Percentiles rank a stretch among this genome's conserved stretches.
Conservation (phyloP, 1,140 invertebrate genomes). For the Zaprionus africanus region DNA sequence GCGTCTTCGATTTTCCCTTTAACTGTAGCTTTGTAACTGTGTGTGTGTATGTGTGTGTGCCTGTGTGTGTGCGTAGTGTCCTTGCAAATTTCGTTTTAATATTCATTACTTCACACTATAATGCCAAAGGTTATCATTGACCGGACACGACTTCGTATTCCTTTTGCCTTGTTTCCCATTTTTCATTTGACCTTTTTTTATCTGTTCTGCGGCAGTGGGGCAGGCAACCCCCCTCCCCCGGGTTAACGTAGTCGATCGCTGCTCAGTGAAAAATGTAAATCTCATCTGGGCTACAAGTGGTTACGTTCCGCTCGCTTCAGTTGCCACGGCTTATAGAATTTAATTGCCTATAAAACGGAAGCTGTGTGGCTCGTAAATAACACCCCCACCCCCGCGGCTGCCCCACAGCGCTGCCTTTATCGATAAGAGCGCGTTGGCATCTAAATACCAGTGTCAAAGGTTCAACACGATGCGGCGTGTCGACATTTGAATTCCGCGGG, state of each 20-base stretch:
- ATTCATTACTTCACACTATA: slow-evolving; percentile 79
- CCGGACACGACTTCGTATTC: neutral
- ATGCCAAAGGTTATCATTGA: slow-evolving; percentile 51
- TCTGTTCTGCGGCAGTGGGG: neutral
- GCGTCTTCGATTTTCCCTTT: slow-evolving; percentile 50
- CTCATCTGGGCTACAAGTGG: slow-evolving; percentile 32
- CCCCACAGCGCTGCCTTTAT: slow-evolving; percentile 11
- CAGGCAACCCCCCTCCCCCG: too few relatives aligned
- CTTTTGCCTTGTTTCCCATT: slow-evolving; percentile 1
- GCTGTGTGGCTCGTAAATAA: slow-evolving; percentile 65
- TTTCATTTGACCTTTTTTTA: slow-evolving; percentile 38
- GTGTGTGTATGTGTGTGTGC: neutral
- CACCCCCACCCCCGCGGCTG: neutral
- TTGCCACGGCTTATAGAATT: slow-evolving; percentile 78
- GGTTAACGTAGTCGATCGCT: slow-evolving; percentile 6
- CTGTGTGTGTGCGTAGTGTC: slow-evolving; percentile 21
- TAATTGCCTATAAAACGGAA: slow-evolving; percentile 77
- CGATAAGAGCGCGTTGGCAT: slow-evolving; percentile 41
- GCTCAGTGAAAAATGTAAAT: slow-evolving; percentile 44
- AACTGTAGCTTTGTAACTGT: slow-evolving; percentile 1
- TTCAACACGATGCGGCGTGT: slow-evolving; percentile 59
- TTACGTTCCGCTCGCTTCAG: slow-evolving; percentile 48
- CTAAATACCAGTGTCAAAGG: slow-evolving; percentile 63
- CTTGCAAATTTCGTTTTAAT: slow-evolving; percentile 74
- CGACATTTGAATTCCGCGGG: slow-evolving; percentile 65